phyloP scores from a whole-genome alignment of 2,888 invertebrate genomes.

The Ornithoptera priamus region DNA sequence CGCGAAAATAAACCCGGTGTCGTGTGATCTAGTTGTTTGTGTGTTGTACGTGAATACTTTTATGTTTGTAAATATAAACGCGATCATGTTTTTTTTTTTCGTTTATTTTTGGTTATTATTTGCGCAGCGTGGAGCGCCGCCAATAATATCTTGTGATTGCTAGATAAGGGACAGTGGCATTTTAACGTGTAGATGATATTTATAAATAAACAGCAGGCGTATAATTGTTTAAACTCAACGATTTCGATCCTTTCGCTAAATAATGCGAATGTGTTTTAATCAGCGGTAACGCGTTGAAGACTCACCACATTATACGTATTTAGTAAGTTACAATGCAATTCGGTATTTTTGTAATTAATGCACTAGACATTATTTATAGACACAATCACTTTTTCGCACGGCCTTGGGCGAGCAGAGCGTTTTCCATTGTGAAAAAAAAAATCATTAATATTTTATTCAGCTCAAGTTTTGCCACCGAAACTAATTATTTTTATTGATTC shows the following conservation, averaged over 20 bases:
- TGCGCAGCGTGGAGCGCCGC: conserved; percentile 26
- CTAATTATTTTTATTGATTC: too few relatives aligned
- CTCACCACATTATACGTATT: background rate
- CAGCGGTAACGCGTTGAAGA: too few relatives aligned
- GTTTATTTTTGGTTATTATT: conserved; percentile 6
- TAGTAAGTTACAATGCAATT: background rate
- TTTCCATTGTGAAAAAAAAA: too few relatives aligned
- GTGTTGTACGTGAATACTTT: background rate
- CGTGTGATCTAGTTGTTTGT: background rate
- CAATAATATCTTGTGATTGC: conserved; percentile 30
- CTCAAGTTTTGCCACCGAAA: too few relatives aligned
- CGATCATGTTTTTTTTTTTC: background rate
- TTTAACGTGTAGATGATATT: background rate
- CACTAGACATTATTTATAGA: background rate
- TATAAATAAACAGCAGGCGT: background rate
- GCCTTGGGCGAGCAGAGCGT: too few relatives aligned
- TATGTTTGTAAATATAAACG: conserved; percentile 15
- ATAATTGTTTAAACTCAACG: background rate
- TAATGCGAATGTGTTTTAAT: background rate
- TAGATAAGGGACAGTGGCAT: conserved; percentile 19
- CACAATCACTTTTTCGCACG: background rate
- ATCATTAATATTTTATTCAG: too few relatives aligned
- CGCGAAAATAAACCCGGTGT: conserved; percentile 16
- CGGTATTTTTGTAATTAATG: background rate
- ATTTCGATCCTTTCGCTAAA: background rate